Evolutionary conservation across 2,888 invertebrate species (phyloP), one percentile per base, ranked within the genome.

Genomic region (Thymelicus lineola): DNA sequence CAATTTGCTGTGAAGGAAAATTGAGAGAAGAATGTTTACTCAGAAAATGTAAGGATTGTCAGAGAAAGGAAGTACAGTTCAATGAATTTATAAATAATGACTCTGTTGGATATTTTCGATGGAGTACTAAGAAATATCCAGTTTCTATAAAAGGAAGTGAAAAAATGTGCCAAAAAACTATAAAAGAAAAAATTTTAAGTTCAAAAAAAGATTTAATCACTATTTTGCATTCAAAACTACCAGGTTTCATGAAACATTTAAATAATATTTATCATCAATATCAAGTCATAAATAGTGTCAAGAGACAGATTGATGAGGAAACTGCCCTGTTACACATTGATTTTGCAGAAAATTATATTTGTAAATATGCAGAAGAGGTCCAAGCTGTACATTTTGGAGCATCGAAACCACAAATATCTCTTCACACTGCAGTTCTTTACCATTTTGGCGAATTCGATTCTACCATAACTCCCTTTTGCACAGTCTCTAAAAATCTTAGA

Each of bases 401-500:
- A 45, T 46, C 46, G 48, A 48, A 62, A 20, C 48, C 28, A 28
- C 28, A 62, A 62, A 50, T 62, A 15, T 14, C 38, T 17, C 59
- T 59, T 59, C 59, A 59, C 20, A 42, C 59, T 6, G 59, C 42
- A 10, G 42, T 59, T 28, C 17, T 17, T 17, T 59, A 59, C 59
- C 38, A 14, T 59, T 42, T 42, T 12, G 45, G 45, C 14, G 45
- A 45, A 12, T 45, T 45, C 45, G 45, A 45, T 45, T 45, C 45
- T 14, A 45, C 45, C 12, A 45, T 45, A 38, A 59, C 42, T 50
- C n/a, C n/a, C n/a, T n/a, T n/a, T n/a, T n/a, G n/a, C n/a, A n/a
- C n/a, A n/a, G n/a, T n/a, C n/a, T n/a, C 62, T 35, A 15, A 64
- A 65, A 63, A 67, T 69, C 38, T 71, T 15, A 55, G 65, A 48